A percentile compares a stretch with the other conserved stretches of the same genome.
These are phyloP conservation scores for Cyrtonyx montezumae DNA, from an alignment of 2,113 vertebrate genomes.

Conservation along the genomic window DNA sequence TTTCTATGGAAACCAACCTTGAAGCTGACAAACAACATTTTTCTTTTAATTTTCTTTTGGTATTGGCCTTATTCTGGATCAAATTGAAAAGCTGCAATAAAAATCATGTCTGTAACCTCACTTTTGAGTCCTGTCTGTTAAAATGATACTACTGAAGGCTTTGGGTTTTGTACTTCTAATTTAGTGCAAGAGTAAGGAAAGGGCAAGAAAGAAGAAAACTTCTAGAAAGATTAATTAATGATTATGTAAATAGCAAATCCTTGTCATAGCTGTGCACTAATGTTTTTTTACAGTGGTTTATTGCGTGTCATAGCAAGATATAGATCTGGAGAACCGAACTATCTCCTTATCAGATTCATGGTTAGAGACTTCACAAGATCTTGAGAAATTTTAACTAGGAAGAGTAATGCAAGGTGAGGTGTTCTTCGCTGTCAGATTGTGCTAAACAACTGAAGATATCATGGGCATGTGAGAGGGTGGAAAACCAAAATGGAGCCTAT, in stretches of 20 bases:
- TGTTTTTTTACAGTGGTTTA: background rate
- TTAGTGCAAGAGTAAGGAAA: background rate
- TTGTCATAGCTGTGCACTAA: background rate
- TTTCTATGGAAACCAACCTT: background rate
- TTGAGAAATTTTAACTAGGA: background rate
- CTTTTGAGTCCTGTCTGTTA: background rate
- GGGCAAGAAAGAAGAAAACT: background rate
- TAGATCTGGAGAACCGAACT: background rate
- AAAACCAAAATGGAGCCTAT: background rate
- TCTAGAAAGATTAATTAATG: background rate
- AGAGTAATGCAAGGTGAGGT: background rate
- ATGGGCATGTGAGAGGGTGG: background rate
- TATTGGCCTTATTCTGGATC: background rate
- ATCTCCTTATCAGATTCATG: background rate
- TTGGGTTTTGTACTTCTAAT: background rate
- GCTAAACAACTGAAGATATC: background rate
- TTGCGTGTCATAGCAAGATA: background rate
- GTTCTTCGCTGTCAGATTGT: background rate
- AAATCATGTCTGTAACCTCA: background rate
- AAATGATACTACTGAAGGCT: background rate
- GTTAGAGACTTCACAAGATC: background rate
- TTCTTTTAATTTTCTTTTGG: background rate
- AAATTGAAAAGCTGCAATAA: background rate
- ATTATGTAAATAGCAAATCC: background rate
- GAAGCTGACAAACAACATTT: background rate